Evolutionary conservation across 2,113 vertebrate genomes (phyloP), one percentile per base, ranked within the genome.

Genomic region (Paraplagusia blochii): DNA sequence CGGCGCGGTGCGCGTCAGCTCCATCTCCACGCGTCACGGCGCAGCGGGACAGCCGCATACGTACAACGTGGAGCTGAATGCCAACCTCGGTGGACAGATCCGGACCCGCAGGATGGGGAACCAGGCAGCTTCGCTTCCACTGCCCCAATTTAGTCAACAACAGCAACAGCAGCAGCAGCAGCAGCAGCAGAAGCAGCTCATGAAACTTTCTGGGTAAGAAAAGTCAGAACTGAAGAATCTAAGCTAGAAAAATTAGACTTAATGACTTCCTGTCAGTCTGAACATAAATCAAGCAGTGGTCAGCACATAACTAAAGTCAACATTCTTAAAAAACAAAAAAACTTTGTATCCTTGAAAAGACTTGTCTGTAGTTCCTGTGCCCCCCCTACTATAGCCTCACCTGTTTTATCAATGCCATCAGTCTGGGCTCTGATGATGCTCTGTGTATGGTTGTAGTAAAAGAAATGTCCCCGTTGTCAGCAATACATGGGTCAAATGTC

Each of bases 51-150:
- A 72, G 80, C 72, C 78, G 70, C 89, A 88, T 82, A 69, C 88
- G 1, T 92, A 92, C 77, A 93, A 91, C 66, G 85, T 95, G 53
- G 91, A 92, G 64, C 91, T 94, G 44, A 88, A 68, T 11, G 83
- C 81, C 42, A 81, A 69, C 12, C 76, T 65, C 55, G 79, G 79
- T 15, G 82, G 88, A 51, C 85, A 80, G 72, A 91, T 94, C 74
- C 92, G 96, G 59, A 93, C 72, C 57, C 92, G 94, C 78, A 89
- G 95, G 88, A 94, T 92, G 79, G 93, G 93, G 67, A 77, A 36
- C 79, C 63, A 79, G 29, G 70, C 66, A 69, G 82, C 62, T 40
- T 55, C 89, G 15, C 85, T 87, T 39, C 72, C 68, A 15, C 64
- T 87, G 39, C 72, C 68, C 18, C 69, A 66, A 72, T 53, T 76